Evolutionary conservation across 2,888 invertebrate genomes (phyloP), one percentile per base, ranked within the genome.

Genomic region (Formica aserva): DNA sequence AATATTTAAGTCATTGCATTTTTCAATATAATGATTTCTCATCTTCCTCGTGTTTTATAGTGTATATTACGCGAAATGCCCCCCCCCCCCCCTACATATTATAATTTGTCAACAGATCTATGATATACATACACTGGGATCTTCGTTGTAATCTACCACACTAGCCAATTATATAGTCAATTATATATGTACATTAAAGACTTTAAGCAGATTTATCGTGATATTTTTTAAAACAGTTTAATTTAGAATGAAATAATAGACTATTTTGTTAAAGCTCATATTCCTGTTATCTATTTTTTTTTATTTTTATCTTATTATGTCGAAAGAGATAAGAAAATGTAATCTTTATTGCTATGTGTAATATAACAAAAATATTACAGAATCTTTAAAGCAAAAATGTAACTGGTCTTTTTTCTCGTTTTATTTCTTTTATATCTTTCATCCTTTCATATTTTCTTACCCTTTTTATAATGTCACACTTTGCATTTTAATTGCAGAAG

Each of bases 161-260:
- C 78, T 80, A 80, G 78, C 78, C 78, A 71, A 38, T 72, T 72
- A 72, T n/a, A 52, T 72, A 72, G 78, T 71, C 60, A 80, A 80
- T 80, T 80, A 80, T 71, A 78, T 18, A 26, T 62, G n/a, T 67
- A 77, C 13, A 78, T 69, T 69, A 45, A 57, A 76, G 38, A 66
- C 18, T 35, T 48, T 52, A 76, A 71, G 13, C 65, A 57, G 71
- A 71, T 71, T 69, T 22, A 45, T 22, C 41, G 78, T 71, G 78
- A 78, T 71, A 78, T 78, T 78, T 78, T 71, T 78, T 78, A 60
- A 71, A 78, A 78, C 8, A 32, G 13, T 60, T 76, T 65, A 38
- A 18, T 52, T 66, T 66, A 76, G 8, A 8, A 15, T 60, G 15
- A 69, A 57, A 63, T 71, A 57, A 77, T 66, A 77, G 57, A n/a